Evolutionary conservation across 2,888 invertebrate species (phyloP), one percentile per base, ranked within the genome.

Genomic region (Lochmaea capreae): DNA sequence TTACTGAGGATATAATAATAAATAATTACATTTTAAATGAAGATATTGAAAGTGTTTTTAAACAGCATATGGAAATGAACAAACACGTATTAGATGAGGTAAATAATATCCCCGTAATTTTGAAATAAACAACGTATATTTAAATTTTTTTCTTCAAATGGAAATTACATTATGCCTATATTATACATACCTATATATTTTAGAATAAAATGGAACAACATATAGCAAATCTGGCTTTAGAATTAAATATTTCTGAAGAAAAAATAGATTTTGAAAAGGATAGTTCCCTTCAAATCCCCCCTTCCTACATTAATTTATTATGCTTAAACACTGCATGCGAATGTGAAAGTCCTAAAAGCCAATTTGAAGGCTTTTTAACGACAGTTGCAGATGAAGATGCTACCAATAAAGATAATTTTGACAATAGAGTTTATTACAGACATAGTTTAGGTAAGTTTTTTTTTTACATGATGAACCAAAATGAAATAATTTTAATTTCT

Each of bases 1-100:
- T 91, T 52, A 91, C 91, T 0, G 89, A 89, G 80, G 91, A 91
- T 78, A 90, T 91, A 74, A 88, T 91, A 62, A 82, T 86, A 49
- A 88, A 88, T 80, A 89, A 89, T 69, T 84, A 89, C 33, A 90
- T 89, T 78, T 88, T 88, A 1, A 89, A 90, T 78, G 85, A 86
- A 65, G 89, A 90, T 76, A 86, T 91, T 72, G 86, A 87, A 77
- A 84, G 84, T 67, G 87, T 90, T 3, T 89, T 90, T 76, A 86
- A 87, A 62, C 87, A 86, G 70, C 90, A 91, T 79, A 82, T 90
- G 1, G 85, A 88, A 76, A 87, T 87, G 46, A 89, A 90, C 80
- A 86, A 85, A 75, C 83, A 84, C 42, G 79, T 84, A 75, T 82
- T 91, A 62, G 84, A 89, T 76, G 83, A 84, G 86, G 90, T 90